Base-by-base conservation (phyloP, 2,113 vertebrate species). In the Seriola dumerili region DNA sequence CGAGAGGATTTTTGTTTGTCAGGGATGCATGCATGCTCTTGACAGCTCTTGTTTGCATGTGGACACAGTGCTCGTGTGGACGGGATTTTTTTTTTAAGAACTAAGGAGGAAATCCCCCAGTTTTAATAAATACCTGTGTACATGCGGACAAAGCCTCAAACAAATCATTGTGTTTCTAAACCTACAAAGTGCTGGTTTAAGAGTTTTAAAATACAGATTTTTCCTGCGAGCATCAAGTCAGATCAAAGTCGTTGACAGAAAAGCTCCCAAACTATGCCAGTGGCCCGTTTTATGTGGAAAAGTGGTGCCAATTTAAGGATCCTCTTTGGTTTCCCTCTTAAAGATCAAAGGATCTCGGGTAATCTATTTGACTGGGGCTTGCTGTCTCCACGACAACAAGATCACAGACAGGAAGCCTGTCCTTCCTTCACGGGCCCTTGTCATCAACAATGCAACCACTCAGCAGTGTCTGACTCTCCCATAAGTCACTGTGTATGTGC, bases 361-460 rank as follows among this genome's bases (percentile, higher is more conserved):
- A 85, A 91, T 85, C 77, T 81, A 74, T 93, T 85, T 87, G 88
- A 88, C 87, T 77, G 86, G 32, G 75, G 23, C 70, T 46, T 19
- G 63, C 84, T 78, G 86, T 92, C 88, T 77, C 89, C 90, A 93
- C 76, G 86, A 92, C 91, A 89, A 90, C 88, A 86, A 85, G 89
- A 92, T 93, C 91, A 89, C 78, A 91, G 92, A 87, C 86, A 88
- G 90, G 87, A 91, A 90, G 88, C 84, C 80, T 50, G 87, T 88
- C 78, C 78, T 86, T 85, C 91, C 81, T 90, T 91, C 91, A 89
- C 74, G 86, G 88, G 42, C 74, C 80, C 87, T 90, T 87, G 81
- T 93, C 82, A 76, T 88, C 88, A 86, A 94, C 92, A 94, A 93
- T 84, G 78, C 80, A 85, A 63, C 67, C 88, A 79, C 90, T 93